Conservation (phyloP, 2,797 vertebrate genomes). For the Synanceia verrucosa region DNA sequence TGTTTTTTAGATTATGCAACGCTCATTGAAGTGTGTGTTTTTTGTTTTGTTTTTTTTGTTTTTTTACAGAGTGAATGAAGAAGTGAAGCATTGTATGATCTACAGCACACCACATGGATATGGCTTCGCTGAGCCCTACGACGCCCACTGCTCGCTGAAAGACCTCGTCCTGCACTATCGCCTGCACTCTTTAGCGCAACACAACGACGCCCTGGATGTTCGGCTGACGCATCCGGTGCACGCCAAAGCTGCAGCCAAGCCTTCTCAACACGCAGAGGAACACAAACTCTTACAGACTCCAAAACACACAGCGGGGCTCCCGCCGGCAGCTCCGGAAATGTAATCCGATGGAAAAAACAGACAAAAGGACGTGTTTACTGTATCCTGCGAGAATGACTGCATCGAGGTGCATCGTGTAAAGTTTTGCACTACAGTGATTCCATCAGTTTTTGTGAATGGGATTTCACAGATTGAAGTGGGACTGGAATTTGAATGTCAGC, state of each 20-base stretch:
- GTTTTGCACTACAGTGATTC: slow-evolving; percentile 81
- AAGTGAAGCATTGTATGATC: slow-evolving; percentile 97
- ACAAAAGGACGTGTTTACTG: slow-evolving; percentile 70
- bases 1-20: background rate
- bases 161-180: slow-evolving; percentile 97
- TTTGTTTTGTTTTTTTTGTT: background rate
- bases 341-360: slow-evolving; percentile 54
- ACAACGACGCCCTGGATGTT: slow-evolving; percentile 96
- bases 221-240: slow-evolving; percentile 93
- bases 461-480: slow-evolving; percentile 78
- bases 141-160: slow-evolving; percentile 93
- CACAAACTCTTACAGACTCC: slow-evolving; percentile 81
- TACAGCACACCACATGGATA: slow-evolving; percentile 94
- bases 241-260: slow-evolving; percentile 55
- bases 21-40: background rate
- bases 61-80: slow-evolving; percentile 88
- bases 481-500: slow-evolving; percentile 83
- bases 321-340: slow-evolving; percentile 79
- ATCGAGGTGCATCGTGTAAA: slow-evolving; percentile 73
- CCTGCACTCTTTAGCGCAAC: slow-evolving; percentile 93
- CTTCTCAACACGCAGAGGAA: slow-evolving; percentile 72
- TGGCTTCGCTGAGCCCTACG: slow-evolving; percentile 95
- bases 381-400: slow-evolving; percentile 71
- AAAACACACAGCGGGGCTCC: slow-evolving; percentile 73
- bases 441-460: slow-evolving; percentile 75